A percentile compares a stretch with the other conserved stretches of the same genome.
Evolutionary conservation across 2,888 invertebrate genomes (phyloP).

Genomic region (Leptopilina myrica): DNA sequence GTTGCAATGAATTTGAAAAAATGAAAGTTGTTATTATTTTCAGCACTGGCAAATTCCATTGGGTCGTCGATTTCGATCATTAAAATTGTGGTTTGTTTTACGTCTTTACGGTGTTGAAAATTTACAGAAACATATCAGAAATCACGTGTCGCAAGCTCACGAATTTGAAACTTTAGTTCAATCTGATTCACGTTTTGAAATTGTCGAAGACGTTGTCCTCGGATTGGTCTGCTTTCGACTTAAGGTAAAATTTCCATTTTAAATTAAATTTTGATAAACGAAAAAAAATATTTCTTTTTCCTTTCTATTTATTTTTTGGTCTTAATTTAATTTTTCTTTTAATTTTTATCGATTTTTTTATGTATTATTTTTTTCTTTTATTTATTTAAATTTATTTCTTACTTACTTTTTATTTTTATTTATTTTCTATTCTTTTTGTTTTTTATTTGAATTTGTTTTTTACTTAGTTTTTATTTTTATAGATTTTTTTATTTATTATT

Average conservation of each 20-base stretch:
- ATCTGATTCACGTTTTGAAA: slow-evolving; percentile 90
- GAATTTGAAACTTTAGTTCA: slow-evolving; percentile 89
- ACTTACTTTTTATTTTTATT: too few species aligned
- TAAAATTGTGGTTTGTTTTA: slow-evolving; percentile 97
- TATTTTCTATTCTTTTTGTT: too few species aligned
- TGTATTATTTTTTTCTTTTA: too few species aligned
- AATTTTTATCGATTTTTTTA: too few species aligned
- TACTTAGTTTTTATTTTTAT: too few species aligned
- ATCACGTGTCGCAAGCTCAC: slow-evolving; percentile 90
- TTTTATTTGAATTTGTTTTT: too few species aligned
- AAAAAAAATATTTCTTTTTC: not conserved
- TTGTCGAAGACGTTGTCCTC: slow-evolving; percentile 92
- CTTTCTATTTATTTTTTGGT: too few species aligned
- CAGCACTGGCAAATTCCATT: slow-evolving; percentile 97
- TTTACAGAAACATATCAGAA: slow-evolving; percentile 90
- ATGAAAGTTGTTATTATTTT: slow-evolving; percentile 31
- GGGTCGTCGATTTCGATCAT: slow-evolving; percentile 92
- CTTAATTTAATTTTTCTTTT: too few species aligned
- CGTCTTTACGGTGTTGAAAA: slow-evolving; percentile 93
- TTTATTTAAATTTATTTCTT: too few species aligned
- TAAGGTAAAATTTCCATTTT: slow-evolving; percentile 79
- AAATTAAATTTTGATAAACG: slow-evolving; percentile 14
- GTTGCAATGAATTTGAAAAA: too few species aligned
- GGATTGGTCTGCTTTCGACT: slow-evolving; percentile 97
- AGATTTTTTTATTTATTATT: too few species aligned